Evolutionary conservation across 2,797 vertebrate species (phyloP).

Genomic region (Microctenopoma lineatum): DNA sequence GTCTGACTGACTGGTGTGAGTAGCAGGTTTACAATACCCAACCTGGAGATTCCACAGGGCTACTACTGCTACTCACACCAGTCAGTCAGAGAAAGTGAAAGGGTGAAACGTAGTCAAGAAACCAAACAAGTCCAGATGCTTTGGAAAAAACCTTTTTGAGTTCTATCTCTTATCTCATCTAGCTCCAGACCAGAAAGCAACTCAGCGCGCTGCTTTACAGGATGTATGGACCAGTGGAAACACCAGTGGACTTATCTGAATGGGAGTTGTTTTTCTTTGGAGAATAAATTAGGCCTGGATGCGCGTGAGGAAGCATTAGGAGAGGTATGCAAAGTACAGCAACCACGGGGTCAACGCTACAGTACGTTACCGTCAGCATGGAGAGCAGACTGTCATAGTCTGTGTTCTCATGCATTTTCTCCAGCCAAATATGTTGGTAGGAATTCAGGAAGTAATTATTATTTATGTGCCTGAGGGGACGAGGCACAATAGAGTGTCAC

Average conservation of each 20-base stretch:
- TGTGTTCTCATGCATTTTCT: conserved; percentile 96
- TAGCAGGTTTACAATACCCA: too few species aligned
- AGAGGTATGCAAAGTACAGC: conserved; percentile 53
- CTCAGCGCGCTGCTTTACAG: neutral
- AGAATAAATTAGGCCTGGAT: conserved; percentile 81
- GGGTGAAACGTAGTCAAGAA: too few species aligned
- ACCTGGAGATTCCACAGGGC: too few species aligned
- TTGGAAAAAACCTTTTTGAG: too few species aligned
- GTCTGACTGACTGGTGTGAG: too few species aligned
- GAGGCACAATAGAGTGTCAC: conserved; percentile 80
- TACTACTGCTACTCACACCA: too few species aligned
- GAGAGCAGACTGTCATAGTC: conserved; percentile 97
- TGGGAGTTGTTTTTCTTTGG: conserved; percentile 73
- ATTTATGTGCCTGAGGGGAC: conserved; percentile 97
- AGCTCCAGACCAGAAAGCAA: neutral
- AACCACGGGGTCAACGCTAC: conserved; percentile 83
- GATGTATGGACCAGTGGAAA: conserved; percentile 86
- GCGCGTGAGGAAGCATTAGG: conserved; percentile 43
- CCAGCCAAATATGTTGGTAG: conserved; percentile 97
- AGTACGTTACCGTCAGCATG: conserved; percentile 93
- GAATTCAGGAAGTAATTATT: conserved; percentile 99
- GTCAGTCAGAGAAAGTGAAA: too few species aligned
- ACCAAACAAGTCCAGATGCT: too few species aligned
- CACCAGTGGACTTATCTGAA: conserved; percentile 71
- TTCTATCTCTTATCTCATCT: neutral